Conservation (phyloP, 2,113 vertebrate genomes). For the Leptosomus discolor region DNA sequence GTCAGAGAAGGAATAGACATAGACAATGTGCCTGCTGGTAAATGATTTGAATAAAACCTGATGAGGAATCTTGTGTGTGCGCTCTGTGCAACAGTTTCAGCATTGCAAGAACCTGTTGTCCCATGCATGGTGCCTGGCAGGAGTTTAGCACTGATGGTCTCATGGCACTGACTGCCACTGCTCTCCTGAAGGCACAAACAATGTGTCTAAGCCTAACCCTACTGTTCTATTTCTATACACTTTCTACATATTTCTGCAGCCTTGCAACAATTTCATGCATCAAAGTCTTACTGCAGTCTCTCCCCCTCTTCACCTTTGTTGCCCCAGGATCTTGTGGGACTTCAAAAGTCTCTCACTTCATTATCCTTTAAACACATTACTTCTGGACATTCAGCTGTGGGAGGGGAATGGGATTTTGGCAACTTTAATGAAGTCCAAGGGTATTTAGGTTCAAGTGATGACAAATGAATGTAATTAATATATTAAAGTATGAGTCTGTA, state of each 20-base stretch:
- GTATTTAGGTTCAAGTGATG: conserved; percentile 58
- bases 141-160: not conserved
- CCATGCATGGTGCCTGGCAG: not conserved
- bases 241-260: not conserved
- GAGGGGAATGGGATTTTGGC: conserved; percentile 30
- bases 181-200: not conserved
- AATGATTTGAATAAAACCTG: not conserved
- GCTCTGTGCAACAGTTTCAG: not conserved
- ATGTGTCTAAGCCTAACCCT: not conserved
- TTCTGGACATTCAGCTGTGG: conserved; percentile 32
- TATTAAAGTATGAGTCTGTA: conserved; percentile 41
- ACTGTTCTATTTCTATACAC: too few relatives aligned
- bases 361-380: conserved; percentile 14
- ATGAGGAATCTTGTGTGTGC: not conserved
- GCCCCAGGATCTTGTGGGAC: not conserved
- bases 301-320: not conserved
- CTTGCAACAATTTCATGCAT: not conserved
- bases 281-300: not conserved
- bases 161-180: not conserved
- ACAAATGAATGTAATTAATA: conserved; percentile 62
- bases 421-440: conserved; percentile 13
- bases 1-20: not conserved
- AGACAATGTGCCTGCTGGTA: not conserved
- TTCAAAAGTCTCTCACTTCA: not conserved
- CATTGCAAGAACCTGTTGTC: not conserved